A percentile compares a stretch with the other conserved stretches of the same genome.
These are phyloP conservation scores for Malacosoma neustria DNA, from an alignment of 2,888 invertebrate species.

Conservation along the genomic window DNA sequence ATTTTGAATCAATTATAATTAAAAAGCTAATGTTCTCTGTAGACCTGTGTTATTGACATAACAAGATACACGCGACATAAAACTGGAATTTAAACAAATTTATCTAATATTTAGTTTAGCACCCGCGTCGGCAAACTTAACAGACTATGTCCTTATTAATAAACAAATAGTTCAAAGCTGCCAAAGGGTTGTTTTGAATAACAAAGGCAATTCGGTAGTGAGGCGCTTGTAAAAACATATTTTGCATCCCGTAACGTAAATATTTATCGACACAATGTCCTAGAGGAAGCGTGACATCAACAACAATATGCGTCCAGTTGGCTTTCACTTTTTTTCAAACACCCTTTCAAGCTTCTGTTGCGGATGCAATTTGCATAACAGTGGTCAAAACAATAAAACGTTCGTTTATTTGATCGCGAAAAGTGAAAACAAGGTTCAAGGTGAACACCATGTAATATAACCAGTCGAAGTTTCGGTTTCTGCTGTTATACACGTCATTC, in stretches of 20 bases:
- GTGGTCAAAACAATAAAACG: slow-evolving; percentile 52
- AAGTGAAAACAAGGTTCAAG: slow-evolving; percentile 69
- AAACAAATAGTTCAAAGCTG: slow-evolving; percentile 46
- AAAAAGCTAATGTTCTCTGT: too few species aligned
- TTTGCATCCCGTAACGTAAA: slow-evolving; percentile 68
- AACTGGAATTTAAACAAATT: slow-evolving; percentile 11
- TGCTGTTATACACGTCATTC: slow-evolving; percentile 47
- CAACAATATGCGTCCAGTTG: slow-evolving; percentile 60
- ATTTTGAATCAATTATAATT: too few species aligned
- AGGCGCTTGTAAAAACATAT: slow-evolving; percentile 52
- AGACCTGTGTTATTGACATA: too few species aligned
- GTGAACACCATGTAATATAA: slow-evolving; percentile 30
- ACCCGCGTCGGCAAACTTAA: slow-evolving; percentile 19
- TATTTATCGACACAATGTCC: slow-evolving; percentile 59
- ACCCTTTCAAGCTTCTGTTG: slow-evolving; percentile 62
- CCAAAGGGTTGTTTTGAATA: slow-evolving; percentile 63
- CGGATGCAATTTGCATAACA: slow-evolving; percentile 64
- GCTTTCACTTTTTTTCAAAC: slow-evolving; percentile 68
- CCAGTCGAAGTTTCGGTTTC: slow-evolving; percentile 55
- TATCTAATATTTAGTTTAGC: slow-evolving; percentile 15
- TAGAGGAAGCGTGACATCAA: slow-evolving; percentile 49
- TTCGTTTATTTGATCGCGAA: slow-evolving; percentile 56
- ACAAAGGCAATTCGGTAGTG: slow-evolving; percentile 61
- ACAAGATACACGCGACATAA: slow-evolving; percentile 21
- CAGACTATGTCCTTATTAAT: slow-evolving; percentile 28